Evolutionary conservation across 2,797 vertebrate genomes (phyloP).

Genomic region (Rhynchonycteris naso): DNA sequence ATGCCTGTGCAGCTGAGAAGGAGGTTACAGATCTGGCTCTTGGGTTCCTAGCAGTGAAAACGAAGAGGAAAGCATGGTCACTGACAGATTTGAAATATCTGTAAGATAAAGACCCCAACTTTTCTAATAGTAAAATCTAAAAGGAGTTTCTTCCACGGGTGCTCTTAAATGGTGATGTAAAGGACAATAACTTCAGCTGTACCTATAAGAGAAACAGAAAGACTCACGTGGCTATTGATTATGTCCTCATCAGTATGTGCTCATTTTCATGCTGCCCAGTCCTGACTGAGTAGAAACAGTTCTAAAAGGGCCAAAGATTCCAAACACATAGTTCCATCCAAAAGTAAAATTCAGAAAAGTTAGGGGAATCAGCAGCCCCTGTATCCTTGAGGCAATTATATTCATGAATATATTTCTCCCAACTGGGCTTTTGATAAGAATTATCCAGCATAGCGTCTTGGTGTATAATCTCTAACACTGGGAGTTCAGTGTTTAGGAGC

Average conservation of each 20-base stretch:
- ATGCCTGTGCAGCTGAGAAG: not conserved
- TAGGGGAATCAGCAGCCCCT: not conserved
- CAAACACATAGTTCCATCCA: not conserved
- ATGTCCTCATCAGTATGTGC: not conserved
- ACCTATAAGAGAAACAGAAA: not conserved
- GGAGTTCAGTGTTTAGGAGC: not conserved
- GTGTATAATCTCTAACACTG: not conserved
- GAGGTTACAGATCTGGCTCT: not conserved
- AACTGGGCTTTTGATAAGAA: not conserved
- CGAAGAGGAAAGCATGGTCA: not conserved
- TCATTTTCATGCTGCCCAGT: not conserved
- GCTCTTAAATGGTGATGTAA: not conserved
- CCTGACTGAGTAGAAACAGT: not conserved
- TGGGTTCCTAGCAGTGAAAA: not conserved
- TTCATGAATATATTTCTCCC: not conserved
- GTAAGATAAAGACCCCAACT: not conserved
- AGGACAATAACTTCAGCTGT: not conserved
- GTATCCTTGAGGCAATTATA: not conserved
- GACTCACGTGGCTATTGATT: not conserved
- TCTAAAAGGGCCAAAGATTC: not conserved
- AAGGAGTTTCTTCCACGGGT: not conserved
- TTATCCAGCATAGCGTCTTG: not conserved
- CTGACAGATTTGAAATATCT: not conserved
- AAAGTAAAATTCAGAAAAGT: not conserved
- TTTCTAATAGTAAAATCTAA: not conserved